Percentiles rank a stretch among this genome's conserved stretches.
Evolutionary conservation across 2,797 vertebrate genomes (phyloP).

Genomic region (Acanthurus tractus): DNA sequence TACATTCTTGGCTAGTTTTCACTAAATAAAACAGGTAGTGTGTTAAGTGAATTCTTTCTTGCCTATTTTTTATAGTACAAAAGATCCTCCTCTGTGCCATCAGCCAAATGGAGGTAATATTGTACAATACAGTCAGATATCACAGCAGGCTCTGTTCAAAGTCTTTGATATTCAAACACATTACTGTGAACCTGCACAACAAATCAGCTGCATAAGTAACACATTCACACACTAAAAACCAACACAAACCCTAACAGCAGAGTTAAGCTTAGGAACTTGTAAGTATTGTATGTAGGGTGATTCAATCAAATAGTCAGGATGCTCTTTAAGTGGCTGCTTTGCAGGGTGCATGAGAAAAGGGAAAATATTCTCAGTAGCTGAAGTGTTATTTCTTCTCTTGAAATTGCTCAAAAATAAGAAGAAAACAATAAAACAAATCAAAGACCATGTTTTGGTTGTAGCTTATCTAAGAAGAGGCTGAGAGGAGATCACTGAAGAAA

Average conservation of each 20-base stretch:
- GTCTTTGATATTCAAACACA: too few species aligned
- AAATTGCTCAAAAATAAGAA: not conserved
- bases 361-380: not conserved
- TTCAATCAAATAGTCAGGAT: too few species aligned
- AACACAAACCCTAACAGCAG: too few species aligned
- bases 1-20: slow-evolving; percentile 2
- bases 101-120: not conserved
- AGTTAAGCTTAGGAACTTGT: too few species aligned
- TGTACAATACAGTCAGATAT: not conserved
- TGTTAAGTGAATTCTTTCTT: not conserved
- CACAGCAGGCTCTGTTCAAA: not conserved
- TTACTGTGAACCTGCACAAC: too few species aligned
- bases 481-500: not conserved
- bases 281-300: too few species aligned
- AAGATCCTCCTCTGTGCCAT: not conserved
- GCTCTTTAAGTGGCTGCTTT: too few species aligned
- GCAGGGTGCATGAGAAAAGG: too few species aligned
- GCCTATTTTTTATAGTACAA: slow-evolving; percentile 1
- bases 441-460: not conserved
- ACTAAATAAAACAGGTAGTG: not conserved
- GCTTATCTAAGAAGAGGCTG: not conserved
- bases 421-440: slow-evolving; percentile 1
- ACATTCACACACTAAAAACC: too few species aligned
- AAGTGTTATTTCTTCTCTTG: not conserved
- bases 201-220: too few species aligned